Percentiles rank a stretch among this genome's conserved stretches.
These are phyloP conservation scores for Kradibia gibbosae DNA, from an alignment of 1,140 invertebrate species.

Conservation along the genomic window DNA sequence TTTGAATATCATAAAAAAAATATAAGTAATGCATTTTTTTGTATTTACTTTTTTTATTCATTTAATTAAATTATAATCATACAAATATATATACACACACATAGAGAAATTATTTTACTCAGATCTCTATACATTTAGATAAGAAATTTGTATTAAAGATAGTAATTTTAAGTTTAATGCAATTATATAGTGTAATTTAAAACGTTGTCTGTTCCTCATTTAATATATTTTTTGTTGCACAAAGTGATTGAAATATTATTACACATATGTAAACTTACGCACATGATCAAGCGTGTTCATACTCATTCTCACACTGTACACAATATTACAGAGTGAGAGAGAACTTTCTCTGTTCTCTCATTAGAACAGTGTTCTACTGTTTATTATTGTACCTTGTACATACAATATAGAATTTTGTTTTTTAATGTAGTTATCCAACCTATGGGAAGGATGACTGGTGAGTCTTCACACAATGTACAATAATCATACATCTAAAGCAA, in stretches of 20 bases:
- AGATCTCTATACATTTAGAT: too few relatives aligned
- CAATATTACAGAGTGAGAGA: not conserved
- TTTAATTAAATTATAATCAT: not conserved
- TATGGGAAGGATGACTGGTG: constrained; percentile 78
- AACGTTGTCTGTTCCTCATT: constrained; percentile 29
- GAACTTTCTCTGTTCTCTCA: too few relatives aligned
- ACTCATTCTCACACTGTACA: too few relatives aligned
- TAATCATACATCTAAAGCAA: constrained; percentile 55
- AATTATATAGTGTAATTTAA: too few relatives aligned
- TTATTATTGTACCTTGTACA: constrained; percentile 64
- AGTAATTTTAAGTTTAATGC: too few relatives aligned
- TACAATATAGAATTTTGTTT: constrained; percentile 70
- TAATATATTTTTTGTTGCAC: constrained; percentile 27
- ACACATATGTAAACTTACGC: constrained; percentile 6
- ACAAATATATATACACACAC: too few relatives aligned
- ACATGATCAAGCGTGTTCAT: too few relatives aligned
- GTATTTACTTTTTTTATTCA: constrained; percentile 5
- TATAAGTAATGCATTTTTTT: too few relatives aligned
- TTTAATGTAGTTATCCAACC: constrained; percentile 75
- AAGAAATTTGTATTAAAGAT: too few relatives aligned
- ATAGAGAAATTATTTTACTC: too few relatives aligned
- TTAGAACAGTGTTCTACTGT: constrained; percentile 21
- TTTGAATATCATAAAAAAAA: too few relatives aligned
- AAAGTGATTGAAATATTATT: constrained; percentile 27
- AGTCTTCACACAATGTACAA: constrained; percentile 71